Evolutionary conservation across 37 sponge, comb jelly and placozoan genomes (phyloP).

Genomic region (Amphimedon queenslandica): DNA sequence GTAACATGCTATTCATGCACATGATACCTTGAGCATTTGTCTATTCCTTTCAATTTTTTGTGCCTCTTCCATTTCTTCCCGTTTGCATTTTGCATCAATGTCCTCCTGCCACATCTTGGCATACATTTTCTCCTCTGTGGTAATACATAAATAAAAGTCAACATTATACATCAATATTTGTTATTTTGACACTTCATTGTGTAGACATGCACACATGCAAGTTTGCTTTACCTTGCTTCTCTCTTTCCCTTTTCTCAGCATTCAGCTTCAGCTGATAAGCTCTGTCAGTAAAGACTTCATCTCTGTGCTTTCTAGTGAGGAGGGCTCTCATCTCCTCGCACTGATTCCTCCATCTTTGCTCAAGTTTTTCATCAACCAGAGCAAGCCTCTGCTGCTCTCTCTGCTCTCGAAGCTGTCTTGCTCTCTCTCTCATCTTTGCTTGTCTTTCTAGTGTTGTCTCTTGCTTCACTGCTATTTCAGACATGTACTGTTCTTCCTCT

Average conservation of each 20-base stretch:
- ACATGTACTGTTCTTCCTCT: conserved; percentile 86
- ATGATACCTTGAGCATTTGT: conserved; percentile 71
- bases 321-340: conserved; percentile 92
- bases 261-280: conserved; percentile 80
- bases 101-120: conserved; percentile 93
- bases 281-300: conserved; percentile 78
- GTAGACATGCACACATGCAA: conserved; percentile 5
- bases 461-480: conserved; percentile 64
- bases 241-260: conserved; percentile 36
- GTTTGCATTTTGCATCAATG: conserved; percentile 66
- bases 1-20: neutral
- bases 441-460: conserved; percentile 91
- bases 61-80: conserved; percentile 93
- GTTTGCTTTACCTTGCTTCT: conserved; percentile 71
- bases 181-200: too few species aligned
- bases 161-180: neutral
- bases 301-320: conserved; percentile 58
- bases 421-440: conserved; percentile 93
- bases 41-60: conserved; percentile 85
- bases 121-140: conserved; percentile 85
- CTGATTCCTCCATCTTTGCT: conserved; percentile 85
- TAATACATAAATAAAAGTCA: neutral
- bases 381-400: conserved; percentile 84
- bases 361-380: conserved; percentile 89
- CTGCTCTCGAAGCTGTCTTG: conserved; percentile 69